Percentiles rank a stretch among this genome's conserved stretches.
phyloP scores from a whole-genome alignment of 2,113 vertebrate genomes.

The Calyptomena viridis region DNA sequence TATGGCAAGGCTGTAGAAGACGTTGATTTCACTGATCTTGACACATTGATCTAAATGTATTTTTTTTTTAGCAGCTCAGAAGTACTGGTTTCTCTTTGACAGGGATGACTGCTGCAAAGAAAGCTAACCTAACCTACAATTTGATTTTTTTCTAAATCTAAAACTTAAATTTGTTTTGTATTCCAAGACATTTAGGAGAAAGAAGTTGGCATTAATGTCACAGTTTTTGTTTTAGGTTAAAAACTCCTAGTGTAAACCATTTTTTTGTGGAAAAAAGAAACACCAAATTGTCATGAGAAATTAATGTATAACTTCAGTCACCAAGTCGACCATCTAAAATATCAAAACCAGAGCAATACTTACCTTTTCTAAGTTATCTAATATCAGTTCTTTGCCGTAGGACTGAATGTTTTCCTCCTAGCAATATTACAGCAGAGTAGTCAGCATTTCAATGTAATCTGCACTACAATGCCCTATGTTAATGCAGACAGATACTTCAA shows the following conservation, averaged over 20 bases:
- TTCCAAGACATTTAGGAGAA: background rate
- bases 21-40: background rate
- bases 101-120: background rate
- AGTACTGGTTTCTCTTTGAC: background rate
- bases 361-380: background rate
- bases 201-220: background rate
- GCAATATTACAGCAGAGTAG: constrained; percentile 22
- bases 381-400: background rate
- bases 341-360: background rate
- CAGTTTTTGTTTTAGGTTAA: background rate
- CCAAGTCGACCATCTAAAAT: background rate
- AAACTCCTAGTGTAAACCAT: background rate
- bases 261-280: background rate
- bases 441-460: constrained; percentile 68
- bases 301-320: background rate
- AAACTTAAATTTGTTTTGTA: background rate
- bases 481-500: constrained; percentile 64
- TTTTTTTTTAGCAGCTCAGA: background rate
- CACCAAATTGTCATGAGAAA: background rate
- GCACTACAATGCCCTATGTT: constrained; percentile 66
- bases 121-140: background rate
- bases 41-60: background rate
- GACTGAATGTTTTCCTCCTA: background rate
- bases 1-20: background rate
- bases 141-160: background rate